A percentile compares a stretch with the other conserved stretches of the same genome.
Evolutionary conservation across 2,888 invertebrate species (phyloP).

Genomic region (Fragum whitleyi): DNA sequence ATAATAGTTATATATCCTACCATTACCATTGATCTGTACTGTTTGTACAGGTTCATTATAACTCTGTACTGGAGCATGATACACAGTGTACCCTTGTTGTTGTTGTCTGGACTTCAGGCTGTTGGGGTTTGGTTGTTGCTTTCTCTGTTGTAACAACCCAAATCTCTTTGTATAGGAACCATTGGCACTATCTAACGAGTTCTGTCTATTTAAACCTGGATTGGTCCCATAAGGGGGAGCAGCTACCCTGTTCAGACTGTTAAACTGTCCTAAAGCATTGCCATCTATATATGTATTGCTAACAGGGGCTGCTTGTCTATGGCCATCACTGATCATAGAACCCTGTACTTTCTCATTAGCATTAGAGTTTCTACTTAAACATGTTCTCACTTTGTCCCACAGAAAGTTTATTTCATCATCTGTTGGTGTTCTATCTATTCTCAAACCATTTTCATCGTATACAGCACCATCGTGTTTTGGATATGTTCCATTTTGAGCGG

Average conservation of each 20-base stretch:
- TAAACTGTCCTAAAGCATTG: constrained; percentile 70
- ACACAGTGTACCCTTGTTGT: constrained; percentile 62
- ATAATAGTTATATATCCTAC: no score
- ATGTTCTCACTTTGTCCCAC: constrained; percentile 83
- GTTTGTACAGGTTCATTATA: constrained; percentile 60
- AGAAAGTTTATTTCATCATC: constrained; percentile 84
- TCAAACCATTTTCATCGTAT: constrained; percentile 77
- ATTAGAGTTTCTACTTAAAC: constrained; percentile 70
- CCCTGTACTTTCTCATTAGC: constrained; percentile 43
- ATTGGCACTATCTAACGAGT: constrained; percentile 54
- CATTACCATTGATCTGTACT: neutral
- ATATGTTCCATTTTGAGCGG: constrained; percentile 48
- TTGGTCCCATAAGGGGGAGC: constrained; percentile 32
- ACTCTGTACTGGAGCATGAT: constrained; percentile 70
- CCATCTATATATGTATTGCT: constrained; percentile 81
- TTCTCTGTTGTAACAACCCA: constrained; percentile 73
- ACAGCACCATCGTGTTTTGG: constrained; percentile 64
- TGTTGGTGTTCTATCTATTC: constrained; percentile 84
- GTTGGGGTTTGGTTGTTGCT: constrained; percentile 69
- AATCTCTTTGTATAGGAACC: constrained; percentile 66
- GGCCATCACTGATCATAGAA: constrained; percentile 36
- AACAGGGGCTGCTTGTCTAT: constrained; percentile 72
- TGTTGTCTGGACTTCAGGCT: constrained; percentile 59
- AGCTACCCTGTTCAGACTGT: constrained; percentile 63
- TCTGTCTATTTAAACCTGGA: constrained; percentile 49